Evolutionary conservation across 2,113 vertebrate genomes (phyloP).

Genomic region (Eolophus roseicapilla): DNA sequence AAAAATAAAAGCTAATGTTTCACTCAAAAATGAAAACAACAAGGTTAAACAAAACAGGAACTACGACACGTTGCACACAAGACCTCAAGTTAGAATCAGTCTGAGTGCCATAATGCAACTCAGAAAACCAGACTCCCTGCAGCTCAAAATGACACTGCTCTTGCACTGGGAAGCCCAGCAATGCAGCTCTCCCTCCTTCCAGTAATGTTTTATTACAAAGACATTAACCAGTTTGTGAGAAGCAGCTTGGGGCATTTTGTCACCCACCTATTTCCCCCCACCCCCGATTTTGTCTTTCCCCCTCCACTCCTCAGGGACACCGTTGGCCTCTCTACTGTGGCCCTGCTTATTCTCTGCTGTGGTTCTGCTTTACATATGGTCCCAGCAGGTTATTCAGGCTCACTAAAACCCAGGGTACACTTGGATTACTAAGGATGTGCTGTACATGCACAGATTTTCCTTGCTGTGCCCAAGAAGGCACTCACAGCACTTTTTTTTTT

Average conservation of each 20-base stretch:
- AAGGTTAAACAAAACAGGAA: neutral
- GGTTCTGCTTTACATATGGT: rapidly evolving
- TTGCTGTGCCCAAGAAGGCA: neutral
- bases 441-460: neutral
- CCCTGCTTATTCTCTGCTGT: neutral
- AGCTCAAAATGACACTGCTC: neutral
- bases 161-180: rapidly evolving
- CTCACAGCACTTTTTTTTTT: neutral
- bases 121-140: neutral
- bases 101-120: neutral
- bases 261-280: too few relatives aligned
- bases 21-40: neutral
- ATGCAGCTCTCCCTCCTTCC: neutral
- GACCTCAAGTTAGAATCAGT: neutral
- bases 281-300: neutral
- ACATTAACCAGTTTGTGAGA: neutral
- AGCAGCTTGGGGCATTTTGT: neutral
- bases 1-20: neutral
- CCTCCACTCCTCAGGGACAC: too few relatives aligned
- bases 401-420: neutral
- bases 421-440: neutral
- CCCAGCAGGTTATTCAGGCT: neutral
- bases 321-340: neutral
- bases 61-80: rapidly evolving
- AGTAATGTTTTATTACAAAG: neutral